Conservation (phyloP, 2,888 invertebrate genomes). For the Oasisia sp. region DNA sequence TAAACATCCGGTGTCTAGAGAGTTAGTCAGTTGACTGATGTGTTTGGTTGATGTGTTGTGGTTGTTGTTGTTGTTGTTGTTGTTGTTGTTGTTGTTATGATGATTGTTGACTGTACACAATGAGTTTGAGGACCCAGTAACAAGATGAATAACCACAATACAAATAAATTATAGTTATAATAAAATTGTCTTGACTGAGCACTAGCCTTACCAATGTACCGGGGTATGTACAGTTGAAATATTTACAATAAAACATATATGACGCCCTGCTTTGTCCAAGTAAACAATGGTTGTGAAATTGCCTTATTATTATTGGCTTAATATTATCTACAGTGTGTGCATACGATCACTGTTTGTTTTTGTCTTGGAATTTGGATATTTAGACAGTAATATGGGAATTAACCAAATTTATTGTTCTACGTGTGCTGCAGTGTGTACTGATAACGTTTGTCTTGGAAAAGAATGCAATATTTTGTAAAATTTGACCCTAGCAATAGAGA, state of each 20-base stretch:
- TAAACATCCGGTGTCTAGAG: not conserved
- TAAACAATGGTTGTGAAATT: constrained; percentile 5
- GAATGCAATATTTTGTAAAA: not conserved
- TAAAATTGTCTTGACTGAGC: too few species aligned
- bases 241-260: not conserved
- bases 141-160: too few species aligned
- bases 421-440: not conserved
- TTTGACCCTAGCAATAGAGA: not conserved
- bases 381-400: not conserved
- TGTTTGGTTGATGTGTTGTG: not conserved
- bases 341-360: not conserved
- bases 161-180: too few species aligned
- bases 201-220: too few species aligned
- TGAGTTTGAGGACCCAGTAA: too few species aligned
- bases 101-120: too few species aligned
- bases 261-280: not conserved
- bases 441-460: not conserved
- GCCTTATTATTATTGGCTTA: not conserved
- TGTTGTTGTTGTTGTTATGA: too few species aligned
- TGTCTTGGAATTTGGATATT: not conserved
- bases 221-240: not conserved
- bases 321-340: too few species aligned
- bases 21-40: not conserved
- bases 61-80: not conserved
- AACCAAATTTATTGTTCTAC: not conserved